These are phyloP conservation scores for Caenorhabditis japonica DNA, from an alignment of 2,888 invertebrate genomes.

Conservation along the genomic window DNA sequence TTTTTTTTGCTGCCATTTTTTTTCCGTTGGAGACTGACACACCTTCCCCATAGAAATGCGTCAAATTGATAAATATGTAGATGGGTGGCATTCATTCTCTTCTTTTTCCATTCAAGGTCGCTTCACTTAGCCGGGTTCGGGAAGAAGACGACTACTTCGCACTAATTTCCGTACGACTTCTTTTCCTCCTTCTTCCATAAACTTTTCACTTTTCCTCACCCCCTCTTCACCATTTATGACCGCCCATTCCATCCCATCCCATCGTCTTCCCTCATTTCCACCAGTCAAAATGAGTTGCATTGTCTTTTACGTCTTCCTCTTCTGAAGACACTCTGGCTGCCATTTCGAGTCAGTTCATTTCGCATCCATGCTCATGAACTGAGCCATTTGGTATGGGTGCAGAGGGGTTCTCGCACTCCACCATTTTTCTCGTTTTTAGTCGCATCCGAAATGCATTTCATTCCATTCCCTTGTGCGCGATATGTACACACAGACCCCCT, in stretches of 20 bases:
- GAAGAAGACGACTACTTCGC: conserved; percentile 25
- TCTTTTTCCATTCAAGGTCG: conserved; percentile 27
- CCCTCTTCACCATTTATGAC: conserved; percentile 16
- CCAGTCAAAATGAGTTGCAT: conserved; percentile 30
- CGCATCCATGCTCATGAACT: too few relatives aligned
- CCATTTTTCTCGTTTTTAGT: conserved; percentile 17
- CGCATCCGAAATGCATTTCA: conserved; percentile 43
- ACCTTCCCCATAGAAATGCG: conserved; percentile 34
- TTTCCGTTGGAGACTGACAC: conserved; percentile 6
- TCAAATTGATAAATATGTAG: conserved; percentile 47
- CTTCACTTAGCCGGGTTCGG: too few relatives aligned
- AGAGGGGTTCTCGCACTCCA: background rate
- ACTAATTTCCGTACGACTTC: conserved; percentile 33
- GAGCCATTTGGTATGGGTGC: too few relatives aligned
- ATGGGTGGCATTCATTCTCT: conserved; percentile 22
- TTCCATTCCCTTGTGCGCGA: conserved; percentile 28
- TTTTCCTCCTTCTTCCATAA: conserved; percentile 36
- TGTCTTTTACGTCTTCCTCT: conserved; percentile 25
- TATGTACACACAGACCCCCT: conserved; percentile 41
- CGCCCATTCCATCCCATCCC: conserved; percentile 8
- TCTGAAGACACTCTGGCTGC: too few relatives aligned
- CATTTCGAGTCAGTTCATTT: too few relatives aligned
- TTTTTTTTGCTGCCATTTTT: too few relatives aligned
- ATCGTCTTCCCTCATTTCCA: conserved; percentile 16
- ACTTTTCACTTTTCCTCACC: conserved; percentile 44